phyloP scores from a whole-genome alignment of 1,140 invertebrate species.

The Orius insidiosus region DNA sequence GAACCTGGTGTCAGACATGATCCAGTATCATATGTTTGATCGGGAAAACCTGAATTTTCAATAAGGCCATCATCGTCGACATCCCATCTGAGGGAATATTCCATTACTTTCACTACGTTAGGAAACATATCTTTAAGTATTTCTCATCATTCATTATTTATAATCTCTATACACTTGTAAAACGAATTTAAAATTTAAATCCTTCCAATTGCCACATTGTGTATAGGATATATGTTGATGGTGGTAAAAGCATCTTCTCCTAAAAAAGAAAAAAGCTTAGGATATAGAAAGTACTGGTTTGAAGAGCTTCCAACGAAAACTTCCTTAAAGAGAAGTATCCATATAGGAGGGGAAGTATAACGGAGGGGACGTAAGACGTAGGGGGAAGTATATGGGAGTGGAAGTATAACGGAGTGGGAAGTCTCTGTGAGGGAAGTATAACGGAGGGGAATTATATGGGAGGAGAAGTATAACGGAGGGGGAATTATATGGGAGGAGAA shows the following conservation, averaged over 20 bases:
- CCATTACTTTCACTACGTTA: constrained; percentile 24
- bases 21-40: constrained; percentile 91
- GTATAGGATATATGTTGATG: constrained; percentile 82
- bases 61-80: constrained; percentile 74
- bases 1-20: constrained; percentile 73
- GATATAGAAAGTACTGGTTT: too few relatives aligned
- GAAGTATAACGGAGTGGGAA: too few relatives aligned
- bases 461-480: too few relatives aligned
- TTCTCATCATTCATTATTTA: constrained; percentile 29
- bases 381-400: too few relatives aligned
- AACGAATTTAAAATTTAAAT: constrained; percentile 86
- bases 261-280: constrained; percentile 31
- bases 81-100: constrained; percentile 53
- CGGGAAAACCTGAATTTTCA: constrained; percentile 73
- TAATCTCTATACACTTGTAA: constrained; percentile 73
- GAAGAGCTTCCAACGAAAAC: too few relatives aligned
- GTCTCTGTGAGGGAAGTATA: too few relatives aligned
- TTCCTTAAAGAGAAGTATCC: too few relatives aligned
- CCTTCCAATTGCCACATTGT: constrained; percentile 85
- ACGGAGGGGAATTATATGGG: too few relatives aligned
- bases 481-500: too few relatives aligned
- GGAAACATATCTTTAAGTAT: constrained; percentile 45
- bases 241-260: constrained; percentile 65
- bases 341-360: too few relatives aligned
- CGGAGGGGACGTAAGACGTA: too few relatives aligned